Evolutionary conservation across 2,113 vertebrate genomes (phyloP).

Genomic region (Peromyscus polionotus): DNA sequence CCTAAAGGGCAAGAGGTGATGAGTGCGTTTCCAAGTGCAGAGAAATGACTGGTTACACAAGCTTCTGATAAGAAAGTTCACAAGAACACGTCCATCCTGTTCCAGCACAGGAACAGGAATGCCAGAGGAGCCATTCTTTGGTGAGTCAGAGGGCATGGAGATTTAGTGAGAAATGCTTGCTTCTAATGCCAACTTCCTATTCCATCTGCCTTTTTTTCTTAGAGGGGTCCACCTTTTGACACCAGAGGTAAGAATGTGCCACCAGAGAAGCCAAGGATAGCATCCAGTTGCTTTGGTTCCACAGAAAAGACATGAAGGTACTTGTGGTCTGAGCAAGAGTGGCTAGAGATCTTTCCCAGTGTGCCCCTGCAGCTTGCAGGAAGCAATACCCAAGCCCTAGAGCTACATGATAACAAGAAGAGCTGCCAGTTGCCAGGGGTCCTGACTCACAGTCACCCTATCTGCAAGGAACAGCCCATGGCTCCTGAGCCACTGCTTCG

Average conservation of each 20-base stretch:
- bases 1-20: background rate
- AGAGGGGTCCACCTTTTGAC: background rate
- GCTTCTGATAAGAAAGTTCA: background rate
- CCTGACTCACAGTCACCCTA: background rate
- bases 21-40: background rate
- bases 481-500: background rate
- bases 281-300: too few species aligned
- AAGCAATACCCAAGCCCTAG: background rate
- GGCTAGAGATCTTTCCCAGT: background rate
- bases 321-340: background rate
- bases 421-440: background rate
- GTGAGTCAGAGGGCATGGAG: background rate
- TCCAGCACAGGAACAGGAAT: background rate
- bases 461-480: background rate
- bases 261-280: background rate
- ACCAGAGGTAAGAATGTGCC: background rate
- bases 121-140: background rate
- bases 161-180: background rate
- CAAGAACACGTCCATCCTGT: background rate
- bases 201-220: background rate
- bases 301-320: background rate
- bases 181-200: background rate
- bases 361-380: background rate
- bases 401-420: fast-evolving
- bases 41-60: background rate